Percentiles rank a stretch among this genome's conserved stretches.
These are phyloP conservation scores for Pogona vitticeps DNA, from an alignment of 2,113 vertebrate genomes.

Conservation along the genomic window DNA sequence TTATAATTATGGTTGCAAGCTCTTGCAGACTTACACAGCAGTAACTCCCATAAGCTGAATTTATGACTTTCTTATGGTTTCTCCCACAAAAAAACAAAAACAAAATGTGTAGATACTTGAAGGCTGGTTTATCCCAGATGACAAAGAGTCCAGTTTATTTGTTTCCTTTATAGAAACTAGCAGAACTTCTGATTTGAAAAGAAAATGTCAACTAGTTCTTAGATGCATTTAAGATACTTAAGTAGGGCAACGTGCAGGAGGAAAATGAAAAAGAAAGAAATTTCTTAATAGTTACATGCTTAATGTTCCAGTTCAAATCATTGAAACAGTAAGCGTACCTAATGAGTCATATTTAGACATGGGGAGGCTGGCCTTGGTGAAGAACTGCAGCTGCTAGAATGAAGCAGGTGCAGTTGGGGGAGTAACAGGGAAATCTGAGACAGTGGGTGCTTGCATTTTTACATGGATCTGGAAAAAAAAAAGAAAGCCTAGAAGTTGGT, in stretches of 20 bases:
- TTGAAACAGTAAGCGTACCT: neutral
- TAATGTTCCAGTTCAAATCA: neutral
- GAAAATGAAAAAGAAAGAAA: neutral
- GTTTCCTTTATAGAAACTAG: neutral
- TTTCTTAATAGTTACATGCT: rapidly evolving
- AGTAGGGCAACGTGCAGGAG: neutral
- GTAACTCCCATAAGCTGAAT: neutral
- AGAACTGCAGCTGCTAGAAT: neutral
- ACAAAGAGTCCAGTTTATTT: neutral
- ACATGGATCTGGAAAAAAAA: neutral
- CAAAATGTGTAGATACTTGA: too few species aligned
- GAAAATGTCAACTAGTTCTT: neutral
- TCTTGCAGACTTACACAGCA: neutral
- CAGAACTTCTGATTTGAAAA: neutral
- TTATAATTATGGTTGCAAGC: neutral
- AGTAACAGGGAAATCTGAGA: slow-evolving; percentile 34
- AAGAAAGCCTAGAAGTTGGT: slow-evolving; percentile 29
- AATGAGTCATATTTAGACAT: slow-evolving; percentile 19
- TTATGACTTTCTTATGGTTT: too few species aligned
- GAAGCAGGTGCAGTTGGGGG: neutral
- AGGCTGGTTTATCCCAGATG: neutral
- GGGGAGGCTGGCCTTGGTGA: rapidly evolving
- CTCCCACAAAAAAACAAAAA: neutral
- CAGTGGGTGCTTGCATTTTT: slow-evolving; percentile 11
- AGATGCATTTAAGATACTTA: neutral